Evolutionary conservation across 1,140 invertebrate species (phyloP).

Genomic region (Portunus trituberculatus): DNA sequence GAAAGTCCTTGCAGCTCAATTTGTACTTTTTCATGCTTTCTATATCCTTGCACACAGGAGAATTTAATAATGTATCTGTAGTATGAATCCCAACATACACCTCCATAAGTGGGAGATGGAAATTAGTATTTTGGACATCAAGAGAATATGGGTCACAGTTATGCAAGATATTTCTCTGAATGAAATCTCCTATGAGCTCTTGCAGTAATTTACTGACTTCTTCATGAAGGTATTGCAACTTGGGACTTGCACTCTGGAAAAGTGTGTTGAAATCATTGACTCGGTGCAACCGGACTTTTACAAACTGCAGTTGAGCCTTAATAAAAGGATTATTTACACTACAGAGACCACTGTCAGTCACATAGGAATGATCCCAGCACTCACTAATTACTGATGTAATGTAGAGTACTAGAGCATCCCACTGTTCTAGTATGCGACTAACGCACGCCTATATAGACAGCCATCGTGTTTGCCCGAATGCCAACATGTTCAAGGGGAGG

Average conservation of each 20-base stretch:
- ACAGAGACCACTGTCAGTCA: not conserved
- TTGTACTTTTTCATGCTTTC: not conserved
- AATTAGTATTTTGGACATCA: slow-evolving; percentile 36
- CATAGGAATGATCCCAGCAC: slow-evolving; percentile 34
- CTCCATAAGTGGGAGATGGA: slow-evolving; percentile 35
- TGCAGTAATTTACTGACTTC: slow-evolving; percentile 33
- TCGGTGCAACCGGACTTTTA: too few species aligned
- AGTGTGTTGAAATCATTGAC: not conserved
- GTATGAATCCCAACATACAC: slow-evolving; percentile 35
- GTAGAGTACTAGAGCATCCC: slow-evolving; percentile 60
- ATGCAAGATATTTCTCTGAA: slow-evolving; percentile 37
- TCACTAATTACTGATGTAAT: slow-evolving; percentile 46
- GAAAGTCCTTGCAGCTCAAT: too few species aligned
- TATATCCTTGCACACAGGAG: not conserved
- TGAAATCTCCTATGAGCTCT: slow-evolving; percentile 42
- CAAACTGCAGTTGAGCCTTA: too few species aligned
- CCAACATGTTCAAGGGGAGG: not conserved
- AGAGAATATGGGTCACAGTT: slow-evolving; percentile 37
- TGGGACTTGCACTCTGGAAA: not conserved
- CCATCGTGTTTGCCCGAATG: slow-evolving; percentile 33
- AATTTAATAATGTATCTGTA: slow-evolving; percentile 32
- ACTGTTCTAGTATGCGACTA: slow-evolving; percentile 37
- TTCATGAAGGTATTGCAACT: slow-evolving; percentile 50
- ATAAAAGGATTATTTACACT: not conserved
- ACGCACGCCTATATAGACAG: slow-evolving; percentile 14